A percentile compares a stretch with the other conserved stretches of the same genome.
Conservation (phyloP, 2,888 invertebrate species). For the Rhaphigaster nebulosa region DNA sequence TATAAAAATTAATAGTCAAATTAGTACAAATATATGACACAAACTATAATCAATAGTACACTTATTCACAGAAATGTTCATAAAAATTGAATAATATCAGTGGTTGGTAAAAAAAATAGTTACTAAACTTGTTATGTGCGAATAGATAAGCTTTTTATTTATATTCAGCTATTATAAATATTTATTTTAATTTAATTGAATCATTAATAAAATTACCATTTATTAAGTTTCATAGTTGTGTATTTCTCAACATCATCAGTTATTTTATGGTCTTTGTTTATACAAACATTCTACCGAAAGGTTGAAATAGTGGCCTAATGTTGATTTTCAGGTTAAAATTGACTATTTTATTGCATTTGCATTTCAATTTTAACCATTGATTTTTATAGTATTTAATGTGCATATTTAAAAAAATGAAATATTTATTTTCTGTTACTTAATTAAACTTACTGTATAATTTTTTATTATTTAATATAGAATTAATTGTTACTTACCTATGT, state of each 20-base stretch:
- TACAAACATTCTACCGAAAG: neutral
- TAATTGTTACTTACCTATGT: neutral
- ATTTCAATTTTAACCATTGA: neutral
- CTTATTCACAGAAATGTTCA: too few relatives aligned
- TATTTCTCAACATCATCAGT: neutral
- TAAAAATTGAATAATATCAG: too few relatives aligned
- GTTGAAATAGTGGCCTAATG: neutral
- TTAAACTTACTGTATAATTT: neutral
- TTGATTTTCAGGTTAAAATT: neutral
- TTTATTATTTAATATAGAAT: slow-evolving; percentile 1
- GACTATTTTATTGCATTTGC: neutral
- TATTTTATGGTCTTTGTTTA: neutral
- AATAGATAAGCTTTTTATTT: neutral
- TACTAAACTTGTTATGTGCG: neutral
- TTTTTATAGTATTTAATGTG: neutral
- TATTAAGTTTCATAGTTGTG: too few relatives aligned
- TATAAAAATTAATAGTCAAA: neutral
- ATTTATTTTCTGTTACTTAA: neutral
- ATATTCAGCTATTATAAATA: neutral
- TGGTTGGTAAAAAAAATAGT: neutral
- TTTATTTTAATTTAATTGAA: neutral
- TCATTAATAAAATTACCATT: too few relatives aligned
- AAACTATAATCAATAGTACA: too few relatives aligned
- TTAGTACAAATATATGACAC: too few relatives aligned
- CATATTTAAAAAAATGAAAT: neutral